phyloP scores from a whole-genome alignment of 2,797 vertebrate genomes.

The Anguilla megastoma region DNA sequence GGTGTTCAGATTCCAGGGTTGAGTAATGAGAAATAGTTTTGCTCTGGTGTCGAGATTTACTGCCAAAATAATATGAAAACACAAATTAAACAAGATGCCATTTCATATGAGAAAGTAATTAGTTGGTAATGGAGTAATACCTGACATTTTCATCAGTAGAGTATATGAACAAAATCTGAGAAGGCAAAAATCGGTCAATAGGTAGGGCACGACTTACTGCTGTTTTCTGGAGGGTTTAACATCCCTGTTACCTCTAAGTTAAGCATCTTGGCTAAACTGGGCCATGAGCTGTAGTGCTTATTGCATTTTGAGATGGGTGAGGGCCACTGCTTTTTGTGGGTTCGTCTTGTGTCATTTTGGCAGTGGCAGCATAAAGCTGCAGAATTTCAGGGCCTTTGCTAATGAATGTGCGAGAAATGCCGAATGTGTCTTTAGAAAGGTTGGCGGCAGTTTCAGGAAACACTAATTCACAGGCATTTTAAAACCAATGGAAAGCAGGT shows the following conservation, averaged over 20 bases:
- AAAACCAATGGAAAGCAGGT: not conserved
- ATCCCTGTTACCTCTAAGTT: not conserved
- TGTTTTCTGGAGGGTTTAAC: not conserved
- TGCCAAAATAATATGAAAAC: not conserved
- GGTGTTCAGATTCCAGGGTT: not conserved
- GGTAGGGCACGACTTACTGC: not conserved
- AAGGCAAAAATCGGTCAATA: not conserved
- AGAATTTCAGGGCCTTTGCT: not conserved
- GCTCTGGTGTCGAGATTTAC: not conserved
- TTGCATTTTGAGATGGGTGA: not conserved
- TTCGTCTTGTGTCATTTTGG: no score
- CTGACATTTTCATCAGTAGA: not conserved
- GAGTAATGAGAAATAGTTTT: not conserved
- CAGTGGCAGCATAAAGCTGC: not conserved
- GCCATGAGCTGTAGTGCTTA: not conserved
- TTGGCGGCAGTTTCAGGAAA: not conserved
- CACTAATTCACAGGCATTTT: not conserved
- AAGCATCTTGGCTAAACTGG: not conserved
- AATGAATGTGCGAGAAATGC: not conserved
- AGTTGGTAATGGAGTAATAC: not conserved
- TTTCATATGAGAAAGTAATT: not conserved
- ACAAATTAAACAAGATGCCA: conserved; percentile 7
- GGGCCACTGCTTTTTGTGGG: no score
- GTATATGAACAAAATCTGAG: not conserved
- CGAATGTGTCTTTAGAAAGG: not conserved